Conservation (phyloP, 2,888 invertebrate species). For the Drosophila quinaria region DNA sequence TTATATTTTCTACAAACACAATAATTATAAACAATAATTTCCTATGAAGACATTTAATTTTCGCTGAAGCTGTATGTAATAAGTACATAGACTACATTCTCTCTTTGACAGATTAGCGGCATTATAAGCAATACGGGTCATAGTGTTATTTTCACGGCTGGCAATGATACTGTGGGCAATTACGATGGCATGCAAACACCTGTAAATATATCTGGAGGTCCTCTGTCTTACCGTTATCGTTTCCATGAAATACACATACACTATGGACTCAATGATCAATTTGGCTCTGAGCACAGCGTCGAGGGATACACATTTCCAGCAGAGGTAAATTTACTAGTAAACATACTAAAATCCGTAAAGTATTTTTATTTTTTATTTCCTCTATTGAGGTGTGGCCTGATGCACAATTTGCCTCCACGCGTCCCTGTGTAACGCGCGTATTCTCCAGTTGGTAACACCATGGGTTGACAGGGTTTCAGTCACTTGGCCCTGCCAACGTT, state of each 20-base stretch:
- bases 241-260: slow-evolving; percentile 98
- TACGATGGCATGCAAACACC: slow-evolving; percentile 87
- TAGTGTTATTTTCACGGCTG: slow-evolving; percentile 96
- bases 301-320: slow-evolving; percentile 98
- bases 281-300: slow-evolving; percentile 98
- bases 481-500: neutral
- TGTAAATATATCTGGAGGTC: slow-evolving; percentile 98
- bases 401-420: neutral
- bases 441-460: neutral
- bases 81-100: neutral
- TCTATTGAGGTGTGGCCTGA: neutral
- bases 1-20: too few species aligned
- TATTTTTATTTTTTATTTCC: neutral
- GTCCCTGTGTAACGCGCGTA: neutral
- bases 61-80: too few species aligned
- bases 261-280: slow-evolving; percentile 95
- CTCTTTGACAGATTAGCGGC: slow-evolving; percentile 91
- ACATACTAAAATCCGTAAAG: too few species aligned
- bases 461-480: neutral
- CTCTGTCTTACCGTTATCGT: slow-evolving; percentile 97
- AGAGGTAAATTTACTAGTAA: slow-evolving; percentile 89
- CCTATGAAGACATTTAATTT: too few species aligned
- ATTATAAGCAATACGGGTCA: slow-evolving; percentile 97
- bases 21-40: too few species aligned
- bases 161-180: slow-evolving; percentile 90